These are phyloP conservation scores for Globia sparganii DNA, from an alignment of 2,888 invertebrate species.

Conservation along the genomic window DNA sequence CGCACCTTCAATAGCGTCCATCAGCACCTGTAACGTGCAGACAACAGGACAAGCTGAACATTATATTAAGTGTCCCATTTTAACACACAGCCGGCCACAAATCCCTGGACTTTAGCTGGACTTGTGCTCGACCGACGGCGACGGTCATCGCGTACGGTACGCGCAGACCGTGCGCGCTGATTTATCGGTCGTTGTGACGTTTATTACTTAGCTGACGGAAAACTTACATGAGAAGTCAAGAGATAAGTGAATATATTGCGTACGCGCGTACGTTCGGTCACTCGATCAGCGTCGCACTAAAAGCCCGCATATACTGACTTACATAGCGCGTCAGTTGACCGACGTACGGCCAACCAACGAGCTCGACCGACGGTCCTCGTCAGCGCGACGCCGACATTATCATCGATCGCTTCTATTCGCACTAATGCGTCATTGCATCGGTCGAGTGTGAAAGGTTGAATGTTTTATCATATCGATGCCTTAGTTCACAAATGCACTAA, in stretches of 20 bases:
- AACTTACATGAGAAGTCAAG: not conserved
- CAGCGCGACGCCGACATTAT: too few species aligned
- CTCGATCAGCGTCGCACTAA: not conserved
- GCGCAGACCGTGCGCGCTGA: not conserved
- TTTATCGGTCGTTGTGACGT: not conserved
- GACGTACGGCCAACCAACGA: not conserved
- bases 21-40: not conserved
- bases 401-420: too few species aligned
- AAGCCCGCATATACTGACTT: not conserved
- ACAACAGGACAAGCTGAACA: not conserved
- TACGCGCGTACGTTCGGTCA: not conserved
- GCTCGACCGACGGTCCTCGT: not conserved
- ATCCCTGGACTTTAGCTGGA: not conserved
- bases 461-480: too few species aligned
- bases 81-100: not conserved
- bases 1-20: not conserved
- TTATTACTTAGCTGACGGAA: not conserved
- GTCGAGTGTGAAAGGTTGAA: too few species aligned
- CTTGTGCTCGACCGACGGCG: not conserved
- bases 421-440: too few species aligned
- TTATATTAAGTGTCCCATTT: not conserved
- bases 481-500: too few species aligned
- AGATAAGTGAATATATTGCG: not conserved
- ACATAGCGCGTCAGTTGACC: not conserved
- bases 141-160: not conserved